Evolutionary conservation across 2,113 vertebrate species (phyloP).

Genomic region (Saguinus midas): DNA sequence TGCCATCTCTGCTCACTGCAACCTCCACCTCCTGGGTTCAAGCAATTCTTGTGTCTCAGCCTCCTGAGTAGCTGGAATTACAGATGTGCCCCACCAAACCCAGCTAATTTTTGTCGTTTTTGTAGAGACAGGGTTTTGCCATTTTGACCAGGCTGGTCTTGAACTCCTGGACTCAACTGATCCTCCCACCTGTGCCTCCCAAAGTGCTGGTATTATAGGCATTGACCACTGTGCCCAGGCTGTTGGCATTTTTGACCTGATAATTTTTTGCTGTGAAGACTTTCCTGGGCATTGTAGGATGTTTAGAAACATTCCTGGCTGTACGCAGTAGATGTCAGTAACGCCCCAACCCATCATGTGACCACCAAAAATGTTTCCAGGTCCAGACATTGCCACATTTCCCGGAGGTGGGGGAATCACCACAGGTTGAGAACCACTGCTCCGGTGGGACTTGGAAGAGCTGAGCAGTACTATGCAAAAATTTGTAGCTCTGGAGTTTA

Average conservation of each 20-base stretch:
- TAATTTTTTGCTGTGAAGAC: background rate
- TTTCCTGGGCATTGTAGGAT: background rate
- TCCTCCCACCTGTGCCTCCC: too few species aligned
- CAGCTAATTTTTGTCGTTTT: background rate
- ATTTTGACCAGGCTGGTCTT: background rate
- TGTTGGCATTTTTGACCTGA: background rate
- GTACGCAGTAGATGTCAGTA: background rate
- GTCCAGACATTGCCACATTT: background rate
- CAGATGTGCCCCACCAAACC: background rate
- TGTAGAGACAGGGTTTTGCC: background rate
- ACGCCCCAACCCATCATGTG: slow-evolving; percentile 37
- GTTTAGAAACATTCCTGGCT: slow-evolving; percentile 47
- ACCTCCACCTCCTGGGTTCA: background rate
- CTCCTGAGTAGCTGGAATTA: background rate
- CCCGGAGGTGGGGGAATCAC: background rate
- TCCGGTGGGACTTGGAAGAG: background rate
- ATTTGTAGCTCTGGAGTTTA: background rate
- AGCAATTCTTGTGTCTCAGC: background rate
- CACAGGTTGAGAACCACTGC: background rate
- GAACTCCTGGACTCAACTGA: too few species aligned
- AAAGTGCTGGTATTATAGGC: too few species aligned
- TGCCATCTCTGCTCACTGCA: background rate
- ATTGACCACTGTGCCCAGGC: too few species aligned
- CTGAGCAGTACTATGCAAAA: background rate
- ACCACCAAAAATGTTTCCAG: slow-evolving; percentile 30